phyloP scores from a whole-genome alignment of 2,113 vertebrate species.

The Oncorhynchus clarkii region DNA sequence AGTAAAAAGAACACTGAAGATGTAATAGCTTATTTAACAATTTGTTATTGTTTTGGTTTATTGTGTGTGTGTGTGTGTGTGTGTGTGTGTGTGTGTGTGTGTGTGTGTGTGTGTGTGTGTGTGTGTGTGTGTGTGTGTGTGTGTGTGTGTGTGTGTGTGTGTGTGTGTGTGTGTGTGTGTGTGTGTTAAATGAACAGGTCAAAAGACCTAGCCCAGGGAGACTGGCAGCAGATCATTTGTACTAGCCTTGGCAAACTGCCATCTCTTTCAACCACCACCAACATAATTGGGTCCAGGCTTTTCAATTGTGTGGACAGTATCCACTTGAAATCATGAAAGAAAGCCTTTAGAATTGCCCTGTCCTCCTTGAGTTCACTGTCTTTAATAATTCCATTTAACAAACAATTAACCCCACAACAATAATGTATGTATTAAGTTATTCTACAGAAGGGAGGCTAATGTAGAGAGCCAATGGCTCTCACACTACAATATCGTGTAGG shows the following conservation, averaged over 20 bases:
- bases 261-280: slow-evolving; percentile 31
- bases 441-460: no score
- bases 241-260: slow-evolving; percentile 25
- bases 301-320: slow-evolving; percentile 17
- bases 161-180: neutral
- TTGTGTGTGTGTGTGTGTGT: slow-evolving; percentile 1
- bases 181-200: slow-evolving; percentile 4
- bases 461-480: no score
- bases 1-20: no score
- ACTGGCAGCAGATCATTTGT: slow-evolving; percentile 24
- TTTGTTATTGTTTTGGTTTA: neutral
- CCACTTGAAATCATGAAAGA: slow-evolving; percentile 2
- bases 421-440: neutral
- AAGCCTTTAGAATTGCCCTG: neutral
- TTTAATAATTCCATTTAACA: neutral
- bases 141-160: neutral
- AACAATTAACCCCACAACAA: neutral
- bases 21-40: no score
- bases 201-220: slow-evolving; percentile 5
- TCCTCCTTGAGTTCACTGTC: neutral
- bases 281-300: slow-evolving; percentile 39
- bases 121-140: no score
- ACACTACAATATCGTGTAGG: no score
- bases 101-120: no score
- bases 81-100: slow-evolving; percentile 4